These are phyloP conservation scores for Rafetus swinhoei DNA, from an alignment of 2,113 vertebrate genomes.

Conservation along the genomic window DNA sequence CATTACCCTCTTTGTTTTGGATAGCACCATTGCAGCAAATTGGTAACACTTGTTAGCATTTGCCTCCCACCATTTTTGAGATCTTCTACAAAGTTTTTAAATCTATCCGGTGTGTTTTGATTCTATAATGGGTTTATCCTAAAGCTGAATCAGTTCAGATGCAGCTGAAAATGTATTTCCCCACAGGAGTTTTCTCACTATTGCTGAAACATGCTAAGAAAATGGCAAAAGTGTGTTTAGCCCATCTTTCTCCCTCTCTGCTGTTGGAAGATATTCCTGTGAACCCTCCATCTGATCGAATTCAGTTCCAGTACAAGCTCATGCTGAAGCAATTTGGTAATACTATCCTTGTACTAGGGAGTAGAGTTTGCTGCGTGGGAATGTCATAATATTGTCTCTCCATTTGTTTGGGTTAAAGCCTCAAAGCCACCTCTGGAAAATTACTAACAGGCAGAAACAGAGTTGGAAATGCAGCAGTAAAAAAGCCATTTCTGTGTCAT, in stretches of 20 bases:
- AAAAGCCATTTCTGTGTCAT: neutral
- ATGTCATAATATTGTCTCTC: conserved; percentile 25
- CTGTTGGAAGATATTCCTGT: conserved; percentile 45
- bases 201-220: conserved; percentile 52
- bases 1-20: conserved; percentile 42
- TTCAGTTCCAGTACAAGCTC: conserved; percentile 46
- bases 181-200: conserved; percentile 63
- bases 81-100: conserved; percentile 52
- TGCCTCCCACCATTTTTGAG: conserved; percentile 53
- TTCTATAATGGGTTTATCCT: conserved; percentile 44
- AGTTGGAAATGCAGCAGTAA: neutral
- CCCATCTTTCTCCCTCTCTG: conserved; percentile 7
- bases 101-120: conserved; percentile 58
- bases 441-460: conserved; percentile 35
- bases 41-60: conserved; percentile 58
- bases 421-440: conserved; percentile 65
- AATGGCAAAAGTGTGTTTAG: conserved; percentile 10
- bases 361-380: conserved; percentile 6
- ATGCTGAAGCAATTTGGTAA: conserved; percentile 70
- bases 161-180: conserved; percentile 59
- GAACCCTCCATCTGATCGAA: conserved; percentile 53
- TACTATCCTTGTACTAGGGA: conserved; percentile 64
- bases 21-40: conserved; percentile 60
- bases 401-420: conserved; percentile 60
- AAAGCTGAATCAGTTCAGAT: conserved; percentile 57